Base-by-base conservation (phyloP, 1,140 invertebrate species). In the Euwallacea similis region DNA sequence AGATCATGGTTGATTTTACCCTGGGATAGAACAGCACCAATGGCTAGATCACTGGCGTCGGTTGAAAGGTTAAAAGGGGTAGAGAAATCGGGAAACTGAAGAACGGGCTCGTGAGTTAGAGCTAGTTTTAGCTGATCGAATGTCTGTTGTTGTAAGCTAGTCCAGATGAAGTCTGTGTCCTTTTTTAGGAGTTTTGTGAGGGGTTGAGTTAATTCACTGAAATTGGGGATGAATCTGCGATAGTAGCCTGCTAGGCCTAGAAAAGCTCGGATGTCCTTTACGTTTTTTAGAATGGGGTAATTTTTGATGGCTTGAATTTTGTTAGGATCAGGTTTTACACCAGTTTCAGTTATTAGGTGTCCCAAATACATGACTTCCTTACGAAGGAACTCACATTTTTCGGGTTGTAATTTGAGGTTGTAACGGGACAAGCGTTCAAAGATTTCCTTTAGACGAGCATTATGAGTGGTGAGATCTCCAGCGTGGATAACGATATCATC, bases 391-490 rank as follows among this genome's bases (percentile, higher is more conserved):
- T 82, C 74, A 55, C 78, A 81, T 75, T 84, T 84, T 13, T 79
- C 75, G 0, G 76, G 77, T 73, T 83, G 76, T 2, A 83, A 81
- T 81, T 81, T 82, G 21, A 84, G 66, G 61, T 82, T 81, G 59
- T 69, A 42, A 44, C 71, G n/a, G 44, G 72, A 65, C 33, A 82
- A 66, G 71, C 72, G 73, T 7, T 76, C 42, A 54, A 83, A 79
- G 15, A 83, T 70, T 61, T 75, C 56, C 72, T 76, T 78, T 43
- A 65, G 43, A 15, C 78, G 78, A 11, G 69, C 42, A 42, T 58
- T 63, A 44, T 74, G 43, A 60, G 73, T 61, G 61, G 69, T 9
- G n/a, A 75, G 59, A 9, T 46, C 56, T 33, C 10, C 8, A 7
- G 42, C 15, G 21, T 11, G 16, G 2, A 66, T 3, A 55, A 81